A percentile compares a stretch with the other conserved stretches of the same genome.
phyloP scores from a whole-genome alignment of 2,113 vertebrate genomes.

The Rhegmatorhina hoffmannsi region DNA sequence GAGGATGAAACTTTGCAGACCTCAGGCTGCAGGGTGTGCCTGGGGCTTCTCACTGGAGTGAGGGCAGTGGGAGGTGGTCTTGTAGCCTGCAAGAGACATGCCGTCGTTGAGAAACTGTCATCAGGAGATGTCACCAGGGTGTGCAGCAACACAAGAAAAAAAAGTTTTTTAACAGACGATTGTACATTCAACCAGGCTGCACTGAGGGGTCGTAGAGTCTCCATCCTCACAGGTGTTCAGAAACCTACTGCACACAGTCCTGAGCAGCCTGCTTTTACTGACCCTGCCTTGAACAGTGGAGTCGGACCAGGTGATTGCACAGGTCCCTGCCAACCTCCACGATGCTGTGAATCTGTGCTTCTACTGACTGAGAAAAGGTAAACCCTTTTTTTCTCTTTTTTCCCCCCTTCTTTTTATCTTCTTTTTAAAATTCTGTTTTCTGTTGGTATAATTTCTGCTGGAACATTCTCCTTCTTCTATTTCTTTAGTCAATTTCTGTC shows the following conservation, averaged over 20 bases:
- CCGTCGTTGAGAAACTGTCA: not conserved
- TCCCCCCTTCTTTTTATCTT: not conserved
- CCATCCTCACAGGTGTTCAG: not conserved
- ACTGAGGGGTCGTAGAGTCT: not conserved
- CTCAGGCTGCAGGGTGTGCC: not conserved
- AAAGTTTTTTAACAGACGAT: fast-evolving
- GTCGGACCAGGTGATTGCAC: not conserved
- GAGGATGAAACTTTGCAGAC: not conserved
- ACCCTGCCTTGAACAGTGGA: not conserved
- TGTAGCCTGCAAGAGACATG: not conserved
- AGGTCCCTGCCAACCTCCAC: not conserved
- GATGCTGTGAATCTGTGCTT: not conserved
- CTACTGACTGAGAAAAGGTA: not conserved
- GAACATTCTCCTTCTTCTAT: not conserved
- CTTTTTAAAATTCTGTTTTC: not conserved
- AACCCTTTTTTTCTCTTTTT: not conserved
- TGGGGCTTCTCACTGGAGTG: not conserved
- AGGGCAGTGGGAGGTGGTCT: not conserved
- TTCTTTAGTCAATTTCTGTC: not conserved
- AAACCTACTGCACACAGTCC: not conserved
- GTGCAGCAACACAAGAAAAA: not conserved
- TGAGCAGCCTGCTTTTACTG: not conserved
- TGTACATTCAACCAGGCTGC: not conserved
- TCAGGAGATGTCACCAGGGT: not conserved
- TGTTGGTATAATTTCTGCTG: not conserved